Evolutionary conservation across 2,113 vertebrate species (phyloP).

Genomic region (Upupa epops): DNA sequence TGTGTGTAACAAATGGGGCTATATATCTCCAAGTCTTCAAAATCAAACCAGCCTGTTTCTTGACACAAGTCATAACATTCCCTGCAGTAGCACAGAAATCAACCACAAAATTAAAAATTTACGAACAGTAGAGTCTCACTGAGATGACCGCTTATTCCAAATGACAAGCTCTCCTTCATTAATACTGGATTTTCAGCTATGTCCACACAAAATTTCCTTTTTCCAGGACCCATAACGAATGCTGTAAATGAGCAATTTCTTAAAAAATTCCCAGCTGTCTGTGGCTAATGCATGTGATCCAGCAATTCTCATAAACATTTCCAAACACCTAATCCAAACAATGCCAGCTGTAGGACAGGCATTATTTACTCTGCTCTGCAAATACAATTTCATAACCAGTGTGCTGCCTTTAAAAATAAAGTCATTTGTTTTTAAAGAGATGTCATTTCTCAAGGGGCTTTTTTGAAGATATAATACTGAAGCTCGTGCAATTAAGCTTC

Average conservation of each 20-base stretch:
- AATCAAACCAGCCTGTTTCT: not conserved
- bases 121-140: not conserved
- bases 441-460: not conserved
- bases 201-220: not conserved
- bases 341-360: not conserved
- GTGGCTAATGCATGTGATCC: not conserved
- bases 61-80: not conserved
- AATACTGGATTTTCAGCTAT: not conserved
- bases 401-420: not conserved
- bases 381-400: not conserved
- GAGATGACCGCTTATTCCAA: not conserved
- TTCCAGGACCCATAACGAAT: not conserved
- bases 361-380: not conserved
- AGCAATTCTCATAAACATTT: conserved; percentile 10
- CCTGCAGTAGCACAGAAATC: not conserved
- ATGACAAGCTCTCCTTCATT: not conserved
- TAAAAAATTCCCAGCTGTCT: not conserved
- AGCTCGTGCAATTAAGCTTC: not conserved
- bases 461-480: not conserved
- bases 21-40: not conserved
- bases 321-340: conserved; percentile 46
- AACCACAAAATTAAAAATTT: not conserved
- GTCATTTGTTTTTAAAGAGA: not conserved
- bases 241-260: not conserved
- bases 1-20: not conserved